Percentiles rank a stretch among this genome's conserved stretches.
Evolutionary conservation across 1,140 invertebrate species (phyloP).

Genomic region (Laupala kohalensis): DNA sequence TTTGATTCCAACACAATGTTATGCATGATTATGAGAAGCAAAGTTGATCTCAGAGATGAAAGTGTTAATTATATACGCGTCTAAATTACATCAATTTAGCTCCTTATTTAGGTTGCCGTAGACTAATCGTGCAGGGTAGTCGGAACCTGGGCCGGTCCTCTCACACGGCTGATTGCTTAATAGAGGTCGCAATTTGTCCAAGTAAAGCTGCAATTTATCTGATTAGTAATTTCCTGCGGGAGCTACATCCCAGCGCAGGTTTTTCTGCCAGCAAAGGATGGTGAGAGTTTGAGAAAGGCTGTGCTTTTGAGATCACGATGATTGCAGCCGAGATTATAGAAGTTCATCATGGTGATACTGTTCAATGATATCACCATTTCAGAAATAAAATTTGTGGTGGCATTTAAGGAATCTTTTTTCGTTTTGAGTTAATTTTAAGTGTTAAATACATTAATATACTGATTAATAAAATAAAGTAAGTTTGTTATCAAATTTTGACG

Average conservation of each 20-base stretch:
- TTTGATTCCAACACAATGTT: neutral
- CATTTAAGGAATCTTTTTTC: too few relatives aligned
- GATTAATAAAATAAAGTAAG: too few relatives aligned
- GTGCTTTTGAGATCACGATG: too few relatives aligned
- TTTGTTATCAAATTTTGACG: too few relatives aligned
- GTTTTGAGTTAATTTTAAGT: too few relatives aligned
- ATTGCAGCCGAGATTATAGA: too few relatives aligned
- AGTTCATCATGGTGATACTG: too few relatives aligned
- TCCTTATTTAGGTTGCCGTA: constrained; percentile 3
- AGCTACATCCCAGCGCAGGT: neutral
- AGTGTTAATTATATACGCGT: constrained; percentile 8
- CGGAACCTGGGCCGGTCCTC: neutral
- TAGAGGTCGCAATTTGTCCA: constrained; percentile 4
- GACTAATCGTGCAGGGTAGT: neutral
- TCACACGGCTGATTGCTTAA: constrained; percentile 3
- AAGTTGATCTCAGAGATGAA: neutral
- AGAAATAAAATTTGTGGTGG: too few relatives aligned
- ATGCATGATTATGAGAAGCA: neutral
- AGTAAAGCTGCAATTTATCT: constrained; percentile 9
- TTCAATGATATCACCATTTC: too few relatives aligned
- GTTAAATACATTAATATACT: too few relatives aligned
- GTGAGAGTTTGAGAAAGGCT: too few relatives aligned
- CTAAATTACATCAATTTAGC: constrained; percentile 9
- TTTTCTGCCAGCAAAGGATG: neutral
- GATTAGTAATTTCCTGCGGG: constrained; percentile 6